Evolutionary conservation across 2,797 vertebrate genomes (phyloP), one percentile per base, ranked within the genome.

Genomic region (Corythornis leucogaster): DNA sequence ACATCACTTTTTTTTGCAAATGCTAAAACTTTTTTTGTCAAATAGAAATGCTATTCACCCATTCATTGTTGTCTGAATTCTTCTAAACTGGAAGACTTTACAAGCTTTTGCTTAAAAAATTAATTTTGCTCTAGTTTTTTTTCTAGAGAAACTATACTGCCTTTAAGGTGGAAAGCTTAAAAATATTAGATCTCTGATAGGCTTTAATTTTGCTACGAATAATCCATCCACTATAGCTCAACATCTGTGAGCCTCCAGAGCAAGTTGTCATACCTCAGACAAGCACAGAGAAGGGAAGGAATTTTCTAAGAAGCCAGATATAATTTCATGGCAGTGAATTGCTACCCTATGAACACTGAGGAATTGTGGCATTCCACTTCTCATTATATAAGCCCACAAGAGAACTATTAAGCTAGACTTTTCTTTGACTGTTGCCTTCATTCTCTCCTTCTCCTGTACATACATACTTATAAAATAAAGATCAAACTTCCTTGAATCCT

Each of bases 391-490:
- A 90, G 59, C 93, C 63, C 89, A 93, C 88, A 92, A 93, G 90
- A 95, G 94, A 94, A 93, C 90, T 87, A 95, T 89, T 96, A 94
- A 92, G 80, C 81, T 59, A 94, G 92, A 75, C 80, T 93, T 93
- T 75, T 89, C 95, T 96, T 95, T 96, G 94, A 95, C 88, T 90
- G 81, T 76, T 94, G 90, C 94, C 67, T 92, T 89, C 84, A 0
- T 95, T 94, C 66, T 80, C 79, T 75, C 55, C 80, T 92, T 92
- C 51, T 70, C 90, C 92, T 94, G 81, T 85, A 95, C 80, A 77
- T 85, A 90, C 90, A 77, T 85, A 90, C 90, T 96, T 94, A 95
- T 95, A 87, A 96, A 96, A 96, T 96, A 96, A 96, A 95, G 92
- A 96, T 96, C 95, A 96, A 94, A 90, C 87, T 95, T 96, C 63